Base-by-base conservation (phyloP, 1,140 invertebrate species). In the Venturia canescens region DNA sequence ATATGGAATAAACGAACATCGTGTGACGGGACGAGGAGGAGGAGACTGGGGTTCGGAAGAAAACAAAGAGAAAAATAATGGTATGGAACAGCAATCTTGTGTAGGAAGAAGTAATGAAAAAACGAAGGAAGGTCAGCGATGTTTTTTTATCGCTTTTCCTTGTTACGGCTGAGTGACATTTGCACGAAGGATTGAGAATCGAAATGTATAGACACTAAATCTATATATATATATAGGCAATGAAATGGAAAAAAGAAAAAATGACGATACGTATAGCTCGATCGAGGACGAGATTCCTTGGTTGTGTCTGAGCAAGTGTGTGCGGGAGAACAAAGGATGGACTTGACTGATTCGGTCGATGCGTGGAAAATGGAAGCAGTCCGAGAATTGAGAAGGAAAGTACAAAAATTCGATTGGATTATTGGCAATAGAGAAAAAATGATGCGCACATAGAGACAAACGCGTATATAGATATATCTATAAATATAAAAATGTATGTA, bases 341-440 rank as follows among this genome's bases (percentile, higher is more conserved):
- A 88, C 86, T 86, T 84, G 85, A 84, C 84, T 78, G 80, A 83
- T 83, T 80, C 80, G 86, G 83, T 87, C 85, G 84, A 87, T 85
- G 83, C 60, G 69, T 83, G 72, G 80, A 84, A 81, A 83, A 82
- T 82, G 80, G 80, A 78, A 74, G 76, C 72, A 69, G 34, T 44
- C 60, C 50, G 75, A 38, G 27, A 63, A 63, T 26, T 26, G 3
- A 63, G 53, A 38, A 48, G 18, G 53, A 74, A 57, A 67, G 38
- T 67, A 79, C 34, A 13, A 80, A 38, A 38, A 74, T 50, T 3
- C 23, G 29, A 29, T 75, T 53, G 48, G 16, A 29, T 44, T 11
- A 11, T 44, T 1, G 38, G 26, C 26, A 4, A 23, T 57, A 57
- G 13, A 70, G 38, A 31, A 53, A 34, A 80, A 71, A 57, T 18